These are phyloP conservation scores for Leucoraja ocellata DNA, from an alignment of 2,797 vertebrate species.

Conservation along the genomic window DNA sequence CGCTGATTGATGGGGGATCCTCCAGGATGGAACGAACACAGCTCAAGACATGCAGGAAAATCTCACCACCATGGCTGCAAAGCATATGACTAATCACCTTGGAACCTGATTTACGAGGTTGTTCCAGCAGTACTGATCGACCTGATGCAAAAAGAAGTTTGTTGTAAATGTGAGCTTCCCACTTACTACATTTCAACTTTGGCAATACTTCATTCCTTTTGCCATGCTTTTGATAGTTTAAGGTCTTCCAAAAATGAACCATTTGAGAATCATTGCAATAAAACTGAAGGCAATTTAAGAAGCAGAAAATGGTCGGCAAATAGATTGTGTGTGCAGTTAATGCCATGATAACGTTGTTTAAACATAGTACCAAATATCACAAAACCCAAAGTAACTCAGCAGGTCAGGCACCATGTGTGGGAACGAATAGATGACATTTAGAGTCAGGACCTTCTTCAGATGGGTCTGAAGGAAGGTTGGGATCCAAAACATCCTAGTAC, in stretches of 20 bases:
- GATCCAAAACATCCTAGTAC: too few species aligned
- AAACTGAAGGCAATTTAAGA: background rate
- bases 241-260: background rate
- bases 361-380: background rate
- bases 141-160: constrained; percentile 54
- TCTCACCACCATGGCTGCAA: constrained; percentile 95
- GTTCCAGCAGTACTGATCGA: constrained; percentile 89
- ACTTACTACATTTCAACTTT: background rate
- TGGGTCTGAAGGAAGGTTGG: too few species aligned
- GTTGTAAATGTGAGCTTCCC: background rate
- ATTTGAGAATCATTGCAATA: background rate
- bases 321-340: background rate
- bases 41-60: constrained; percentile 91
- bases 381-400: background rate
- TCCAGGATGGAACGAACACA: constrained; percentile 94
- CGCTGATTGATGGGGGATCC: constrained; percentile 95
- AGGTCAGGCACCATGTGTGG: too few species aligned
- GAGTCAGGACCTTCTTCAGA: too few species aligned
- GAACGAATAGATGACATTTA: too few species aligned
- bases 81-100: constrained; percentile 99
- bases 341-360: background rate
- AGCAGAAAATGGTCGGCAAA: background rate
- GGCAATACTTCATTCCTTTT: background rate
- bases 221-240: background rate
- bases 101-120: constrained; percentile 92